These are phyloP conservation scores for Drosophila yooni DNA, from an alignment of 2,888 invertebrate species.

Conservation along the genomic window DNA sequence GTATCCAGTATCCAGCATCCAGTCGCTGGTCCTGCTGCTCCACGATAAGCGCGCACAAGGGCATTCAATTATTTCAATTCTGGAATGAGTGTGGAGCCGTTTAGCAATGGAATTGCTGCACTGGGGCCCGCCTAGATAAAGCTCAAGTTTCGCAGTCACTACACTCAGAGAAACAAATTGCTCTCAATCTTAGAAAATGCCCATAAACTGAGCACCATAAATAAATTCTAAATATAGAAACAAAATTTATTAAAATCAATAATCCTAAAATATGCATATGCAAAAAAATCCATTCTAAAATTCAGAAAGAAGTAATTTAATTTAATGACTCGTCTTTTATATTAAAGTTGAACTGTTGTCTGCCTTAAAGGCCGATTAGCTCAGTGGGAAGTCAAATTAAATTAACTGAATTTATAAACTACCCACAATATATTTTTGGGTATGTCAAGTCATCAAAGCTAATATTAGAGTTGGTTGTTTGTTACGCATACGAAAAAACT, in stretches of 20 bases:
- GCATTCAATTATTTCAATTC: conserved; percentile 74
- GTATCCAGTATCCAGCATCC: neutral
- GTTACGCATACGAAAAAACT: neutral
- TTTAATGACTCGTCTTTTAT: neutral
- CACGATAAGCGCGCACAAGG: conserved; percentile 55
- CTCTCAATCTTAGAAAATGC: neutral
- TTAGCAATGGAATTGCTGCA: conserved; percentile 56
- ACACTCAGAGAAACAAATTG: neutral
- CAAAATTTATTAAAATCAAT: neutral
- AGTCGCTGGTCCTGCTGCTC: conserved; percentile 1
- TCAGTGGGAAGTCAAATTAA: neutral
- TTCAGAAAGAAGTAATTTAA: neutral
- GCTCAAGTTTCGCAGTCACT: conserved; percentile 6
- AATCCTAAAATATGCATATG: neutral
- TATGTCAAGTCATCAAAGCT: neutral
- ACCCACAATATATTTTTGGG: neutral
- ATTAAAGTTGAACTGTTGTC: neutral
- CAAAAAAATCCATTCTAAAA: neutral
- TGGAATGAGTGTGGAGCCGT: conserved; percentile 64
- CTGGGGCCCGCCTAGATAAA: conserved; percentile 53
- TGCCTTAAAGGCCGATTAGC: neutral
- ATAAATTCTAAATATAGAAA: neutral
- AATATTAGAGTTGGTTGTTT: neutral
- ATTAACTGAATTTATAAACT: neutral
- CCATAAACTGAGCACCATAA: neutral